Conservation (phyloP, 2,888 invertebrate species). For the Ochropleura plecta region DNA sequence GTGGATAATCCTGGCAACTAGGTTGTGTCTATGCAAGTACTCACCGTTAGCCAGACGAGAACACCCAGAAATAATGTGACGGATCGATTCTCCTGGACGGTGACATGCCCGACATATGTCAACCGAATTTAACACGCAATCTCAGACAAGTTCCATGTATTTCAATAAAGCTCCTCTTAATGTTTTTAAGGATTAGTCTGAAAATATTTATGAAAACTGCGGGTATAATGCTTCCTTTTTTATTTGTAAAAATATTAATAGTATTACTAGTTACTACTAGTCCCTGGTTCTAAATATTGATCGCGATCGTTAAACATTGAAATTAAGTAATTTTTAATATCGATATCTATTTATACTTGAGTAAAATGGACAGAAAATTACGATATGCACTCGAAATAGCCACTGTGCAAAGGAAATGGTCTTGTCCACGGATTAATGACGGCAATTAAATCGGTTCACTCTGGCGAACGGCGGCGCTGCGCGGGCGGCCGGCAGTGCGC, state of each 20-base stretch:
- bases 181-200: neutral
- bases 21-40: too few species aligned
- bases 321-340: slow-evolving; percentile 37
- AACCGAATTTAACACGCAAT: neutral
- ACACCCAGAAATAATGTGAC: too few species aligned
- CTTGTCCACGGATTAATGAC: slow-evolving; percentile 80
- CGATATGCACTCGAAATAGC: slow-evolving; percentile 59
- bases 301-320: slow-evolving; percentile 8
- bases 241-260: neutral
- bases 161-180: neutral
- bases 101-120: too few species aligned
- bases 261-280: neutral
- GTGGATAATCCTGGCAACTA: too few species aligned
- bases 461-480: slow-evolving; percentile 53
- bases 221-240: neutral
- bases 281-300: slow-evolving; percentile 19
- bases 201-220: neutral
- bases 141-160: neutral
- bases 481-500: slow-evolving; percentile 53
- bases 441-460: slow-evolving; percentile 82
- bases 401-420: slow-evolving; percentile 73
- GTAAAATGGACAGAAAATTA: slow-evolving; percentile 68
- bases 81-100: too few species aligned
- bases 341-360: slow-evolving; percentile 47
- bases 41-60: too few species aligned